Conservation (phyloP, 2,797 vertebrate genomes). For the Brachyrhaphis roseni region DNA sequence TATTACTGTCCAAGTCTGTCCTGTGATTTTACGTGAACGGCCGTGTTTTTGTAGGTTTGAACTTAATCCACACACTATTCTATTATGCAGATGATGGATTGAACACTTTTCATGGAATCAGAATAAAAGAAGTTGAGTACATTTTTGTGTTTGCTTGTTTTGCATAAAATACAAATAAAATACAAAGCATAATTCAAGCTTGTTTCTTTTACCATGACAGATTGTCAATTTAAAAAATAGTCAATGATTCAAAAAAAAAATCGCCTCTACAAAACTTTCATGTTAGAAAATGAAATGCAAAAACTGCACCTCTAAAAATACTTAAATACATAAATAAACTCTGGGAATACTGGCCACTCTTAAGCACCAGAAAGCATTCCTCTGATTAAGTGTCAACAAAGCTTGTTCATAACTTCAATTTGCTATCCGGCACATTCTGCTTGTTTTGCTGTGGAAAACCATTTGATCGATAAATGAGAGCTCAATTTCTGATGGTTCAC, state of each 20-base stretch:
- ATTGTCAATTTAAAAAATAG: slow-evolving; percentile 28
- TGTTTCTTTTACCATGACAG: background rate
- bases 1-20: background rate
- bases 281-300: background rate
- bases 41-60: background rate
- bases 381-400: slow-evolving; percentile 80
- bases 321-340: slow-evolving; percentile 21
- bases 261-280: background rate
- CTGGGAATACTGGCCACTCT: slow-evolving; percentile 28
- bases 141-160: background rate
- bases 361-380: slow-evolving; percentile 67
- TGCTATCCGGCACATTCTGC: slow-evolving; percentile 76
- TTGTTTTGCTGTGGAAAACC: slow-evolving; percentile 54
- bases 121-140: background rate
- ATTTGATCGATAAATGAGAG: slow-evolving; percentile 67
- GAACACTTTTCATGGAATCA: background rate
- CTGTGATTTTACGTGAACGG: background rate
- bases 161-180: background rate
- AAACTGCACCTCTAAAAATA: background rate
- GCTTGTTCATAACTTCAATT: slow-evolving; percentile 80
- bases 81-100: background rate
- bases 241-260: slow-evolving; percentile 22
- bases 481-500: slow-evolving; percentile 72
- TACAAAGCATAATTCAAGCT: background rate
- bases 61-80: background rate